phyloP scores from a whole-genome alignment of 2,888 invertebrate species.

The Tiphia femorata region DNA sequence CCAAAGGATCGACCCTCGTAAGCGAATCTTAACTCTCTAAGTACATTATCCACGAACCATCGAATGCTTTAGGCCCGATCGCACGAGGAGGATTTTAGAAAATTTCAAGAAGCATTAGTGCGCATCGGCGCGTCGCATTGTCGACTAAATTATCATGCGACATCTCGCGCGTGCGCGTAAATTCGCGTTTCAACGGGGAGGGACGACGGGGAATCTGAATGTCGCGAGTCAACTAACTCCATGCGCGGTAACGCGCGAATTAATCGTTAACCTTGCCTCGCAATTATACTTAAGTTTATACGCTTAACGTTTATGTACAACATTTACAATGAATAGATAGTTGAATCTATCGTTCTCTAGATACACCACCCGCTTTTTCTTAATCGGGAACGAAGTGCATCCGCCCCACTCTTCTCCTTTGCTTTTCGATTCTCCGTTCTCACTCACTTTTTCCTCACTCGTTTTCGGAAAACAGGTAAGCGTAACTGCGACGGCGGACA shows the following conservation, averaged over 20 bases:
- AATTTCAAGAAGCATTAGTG: not conserved
- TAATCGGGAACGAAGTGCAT: not conserved
- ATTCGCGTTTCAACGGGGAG: too few species aligned
- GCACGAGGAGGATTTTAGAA: not conserved
- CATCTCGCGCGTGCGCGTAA: too few species aligned
- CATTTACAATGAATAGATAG: not conserved
- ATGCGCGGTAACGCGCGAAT: not conserved
- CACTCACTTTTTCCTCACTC: not conserved
- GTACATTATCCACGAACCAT: not conserved
- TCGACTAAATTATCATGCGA: too few species aligned
- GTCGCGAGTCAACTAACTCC: not conserved
- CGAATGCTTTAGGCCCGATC: not conserved
- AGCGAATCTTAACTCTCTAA: not conserved
- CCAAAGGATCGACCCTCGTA: not conserved
- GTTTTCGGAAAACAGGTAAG: not conserved
- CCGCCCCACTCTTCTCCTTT: too few species aligned
- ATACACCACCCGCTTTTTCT: not conserved
- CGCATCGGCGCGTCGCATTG: not conserved
- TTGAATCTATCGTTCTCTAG: not conserved
- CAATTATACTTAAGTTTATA: conserved; percentile 18
- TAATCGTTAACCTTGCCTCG: not conserved
- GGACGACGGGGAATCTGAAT: not conserved
- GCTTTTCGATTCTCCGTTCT: not conserved
- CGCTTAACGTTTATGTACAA: conserved; percentile 16
- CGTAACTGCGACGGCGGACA: not conserved